Evolutionary conservation across 2,888 invertebrate genomes (phyloP).

Genomic region (Erebia epiphron): DNA sequence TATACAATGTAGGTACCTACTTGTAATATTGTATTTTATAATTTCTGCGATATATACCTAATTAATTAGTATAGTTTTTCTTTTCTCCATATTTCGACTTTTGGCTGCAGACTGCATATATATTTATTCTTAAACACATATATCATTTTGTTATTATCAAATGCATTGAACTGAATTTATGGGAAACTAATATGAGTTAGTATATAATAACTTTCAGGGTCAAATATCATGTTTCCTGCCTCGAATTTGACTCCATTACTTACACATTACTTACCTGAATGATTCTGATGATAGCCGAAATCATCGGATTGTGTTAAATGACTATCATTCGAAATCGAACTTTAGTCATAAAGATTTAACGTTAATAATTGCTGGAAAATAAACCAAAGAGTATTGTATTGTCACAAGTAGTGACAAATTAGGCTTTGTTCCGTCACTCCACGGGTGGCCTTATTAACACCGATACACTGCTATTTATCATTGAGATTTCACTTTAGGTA

Average conservation of each 20-base stretch:
- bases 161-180: conserved; percentile 1
- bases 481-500: conserved; percentile 63
- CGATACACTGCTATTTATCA: conserved; percentile 61
- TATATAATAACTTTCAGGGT: conserved; percentile 15
- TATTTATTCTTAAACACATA: not conserved
- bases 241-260: conserved; percentile 20
- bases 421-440: conserved; percentile 41
- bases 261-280: conserved; percentile 8
- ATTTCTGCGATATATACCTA: too few relatives aligned
- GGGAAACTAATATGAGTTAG: not conserved
- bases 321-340: conserved; percentile 8
- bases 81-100: too few relatives aligned
- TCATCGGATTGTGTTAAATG: conserved; percentile 16
- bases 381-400: conserved; percentile 6
- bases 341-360: conserved; percentile 5
- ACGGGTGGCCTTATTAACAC: conserved; percentile 64
- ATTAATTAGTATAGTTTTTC: not conserved
- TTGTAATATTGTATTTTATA: too few relatives aligned
- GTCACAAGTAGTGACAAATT: conserved; percentile 61
- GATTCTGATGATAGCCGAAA: conserved; percentile 19
- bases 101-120: too few relatives aligned
- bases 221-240: conserved; percentile 21
- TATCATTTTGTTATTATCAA: not conserved
- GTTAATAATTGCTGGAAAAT: conserved; percentile 15
- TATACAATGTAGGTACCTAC: too few relatives aligned